Conservation (phyloP, 2,797 vertebrate species). For the Microchirus variegatus region DNA sequence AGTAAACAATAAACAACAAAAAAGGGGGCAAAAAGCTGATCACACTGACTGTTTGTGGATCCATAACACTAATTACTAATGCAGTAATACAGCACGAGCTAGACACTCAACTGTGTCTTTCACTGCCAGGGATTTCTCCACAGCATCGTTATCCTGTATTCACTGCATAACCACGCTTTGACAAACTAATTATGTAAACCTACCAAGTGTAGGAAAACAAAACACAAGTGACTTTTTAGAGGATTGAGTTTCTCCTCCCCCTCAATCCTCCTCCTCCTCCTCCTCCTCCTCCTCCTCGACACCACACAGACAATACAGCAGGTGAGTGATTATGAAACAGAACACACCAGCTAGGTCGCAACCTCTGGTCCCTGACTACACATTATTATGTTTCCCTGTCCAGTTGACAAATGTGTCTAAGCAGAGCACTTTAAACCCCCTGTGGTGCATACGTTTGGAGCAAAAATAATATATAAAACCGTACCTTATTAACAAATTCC, state of each 20-base stretch:
- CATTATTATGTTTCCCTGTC: slow-evolving; percentile 24
- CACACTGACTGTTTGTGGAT: too few species aligned
- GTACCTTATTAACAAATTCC: too few species aligned
- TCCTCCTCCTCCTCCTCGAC: slow-evolving; percentile 3
- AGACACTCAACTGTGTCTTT: slow-evolving; percentile 6
- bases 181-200: slow-evolving; percentile 35
- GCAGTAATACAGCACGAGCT: slow-evolving; percentile 7
- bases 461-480: too few species aligned
- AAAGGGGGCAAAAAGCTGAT: too few species aligned
- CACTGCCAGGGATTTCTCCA: slow-evolving; percentile 1
- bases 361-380: slow-evolving; percentile 25
- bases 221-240: background rate
- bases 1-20: background rate
- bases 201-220: slow-evolving; percentile 14
- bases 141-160: background rate
- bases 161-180: slow-evolving; percentile 17
- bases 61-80: slow-evolving; percentile 5
- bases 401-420: slow-evolving; percentile 6
- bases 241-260: background rate
- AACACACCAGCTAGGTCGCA: slow-evolving; percentile 14
- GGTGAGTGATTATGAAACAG: slow-evolving; percentile 17
- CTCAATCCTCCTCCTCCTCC: background rate
- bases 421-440: slow-evolving; percentile 12
- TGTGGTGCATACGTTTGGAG: too few species aligned
- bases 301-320: slow-evolving; percentile 20